phyloP scores from a whole-genome alignment of 2,888 invertebrate genomes.

The Aromia moschata region DNA sequence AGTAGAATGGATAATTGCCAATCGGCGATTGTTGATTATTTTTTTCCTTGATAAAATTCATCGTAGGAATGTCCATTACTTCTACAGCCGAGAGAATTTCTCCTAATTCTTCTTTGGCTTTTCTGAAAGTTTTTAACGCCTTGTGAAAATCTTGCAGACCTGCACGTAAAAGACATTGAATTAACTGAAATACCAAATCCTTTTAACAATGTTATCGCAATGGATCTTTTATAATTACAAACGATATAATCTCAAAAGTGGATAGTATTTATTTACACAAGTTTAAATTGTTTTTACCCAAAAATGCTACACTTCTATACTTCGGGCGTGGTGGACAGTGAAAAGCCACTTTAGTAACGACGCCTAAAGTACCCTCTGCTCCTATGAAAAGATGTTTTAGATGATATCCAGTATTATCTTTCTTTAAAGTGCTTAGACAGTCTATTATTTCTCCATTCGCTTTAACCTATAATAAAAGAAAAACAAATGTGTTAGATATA shows the following conservation, averaged over 20 bases:
- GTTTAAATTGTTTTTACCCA: too few relatives aligned
- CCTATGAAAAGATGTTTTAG: slow-evolving; percentile 96
- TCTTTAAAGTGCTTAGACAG: slow-evolving; percentile 83
- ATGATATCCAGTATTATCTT: slow-evolving; percentile 98
- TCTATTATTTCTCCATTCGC: slow-evolving; percentile 87
- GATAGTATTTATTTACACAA: too few relatives aligned
- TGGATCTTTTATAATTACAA: too few relatives aligned
- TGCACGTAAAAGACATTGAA: too few relatives aligned
- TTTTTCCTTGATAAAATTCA: slow-evolving; percentile 71
- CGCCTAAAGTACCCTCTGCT: slow-evolving; percentile 94
- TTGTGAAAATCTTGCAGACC: slow-evolving; percentile 81
- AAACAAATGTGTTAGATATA: too few relatives aligned
- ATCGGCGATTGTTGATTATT: slow-evolving; percentile 71
- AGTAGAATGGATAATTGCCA: slow-evolving; percentile 79
- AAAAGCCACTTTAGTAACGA: slow-evolving; percentile 91
- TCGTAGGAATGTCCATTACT: slow-evolving; percentile 82
- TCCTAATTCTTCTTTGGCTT: slow-evolving; percentile 78
- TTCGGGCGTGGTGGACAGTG: slow-evolving; percentile 85
- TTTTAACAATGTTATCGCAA: too few relatives aligned
- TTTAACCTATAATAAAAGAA: slow-evolving; percentile 70
- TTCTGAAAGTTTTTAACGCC: slow-evolving; percentile 77
- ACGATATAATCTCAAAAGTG: too few relatives aligned
- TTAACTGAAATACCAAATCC: too few relatives aligned
- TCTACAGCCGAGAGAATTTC: slow-evolving; percentile 96
- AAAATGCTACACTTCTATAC: slow-evolving; percentile 41